Percentiles rank a stretch among this genome's conserved stretches.
phyloP scores from a whole-genome alignment of 2,888 invertebrate genomes.

The Chironomus tentans region DNA sequence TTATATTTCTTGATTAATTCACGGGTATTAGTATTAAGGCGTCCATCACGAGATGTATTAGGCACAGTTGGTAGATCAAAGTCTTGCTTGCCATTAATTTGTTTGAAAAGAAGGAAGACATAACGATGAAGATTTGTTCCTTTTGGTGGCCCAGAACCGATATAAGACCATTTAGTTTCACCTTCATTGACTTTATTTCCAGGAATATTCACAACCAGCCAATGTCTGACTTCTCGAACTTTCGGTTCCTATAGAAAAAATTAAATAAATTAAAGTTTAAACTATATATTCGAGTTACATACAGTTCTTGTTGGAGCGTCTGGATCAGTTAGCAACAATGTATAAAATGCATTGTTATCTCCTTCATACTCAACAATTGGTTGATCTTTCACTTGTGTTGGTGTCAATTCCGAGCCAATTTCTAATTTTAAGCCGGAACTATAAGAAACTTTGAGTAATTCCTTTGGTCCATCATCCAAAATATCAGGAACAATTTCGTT shows the following conservation, averaged over 20 bases:
- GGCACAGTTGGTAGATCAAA: constrained; percentile 31
- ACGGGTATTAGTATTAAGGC: constrained; percentile 51
- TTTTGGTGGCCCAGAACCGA: constrained; percentile 56
- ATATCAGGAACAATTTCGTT: neutral
- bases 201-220: constrained; percentile 38
- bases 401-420: constrained; percentile 4
- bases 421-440: neutral
- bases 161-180: constrained; percentile 47
- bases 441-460: constrained; percentile 9
- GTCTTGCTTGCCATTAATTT: constrained; percentile 43
- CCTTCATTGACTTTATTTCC: constrained; percentile 47
- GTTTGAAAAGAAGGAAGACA: constrained; percentile 54
- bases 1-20: constrained; percentile 66
- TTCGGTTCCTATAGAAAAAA: constrained; percentile 41
- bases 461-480: neutral
- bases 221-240: constrained; percentile 42
- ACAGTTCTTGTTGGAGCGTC: constrained; percentile 12
- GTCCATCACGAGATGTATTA: constrained; percentile 35
- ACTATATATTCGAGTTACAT: neutral
- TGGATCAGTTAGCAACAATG: constrained; percentile 29
- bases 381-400: constrained; percentile 20
- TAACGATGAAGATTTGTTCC: constrained; percentile 51
- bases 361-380: constrained; percentile 13
- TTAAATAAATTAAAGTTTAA: no score
- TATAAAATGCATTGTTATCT: constrained; percentile 17